Evolutionary conservation across 2,113 vertebrate species (phyloP).

Genomic region (Emberiza fucata): DNA sequence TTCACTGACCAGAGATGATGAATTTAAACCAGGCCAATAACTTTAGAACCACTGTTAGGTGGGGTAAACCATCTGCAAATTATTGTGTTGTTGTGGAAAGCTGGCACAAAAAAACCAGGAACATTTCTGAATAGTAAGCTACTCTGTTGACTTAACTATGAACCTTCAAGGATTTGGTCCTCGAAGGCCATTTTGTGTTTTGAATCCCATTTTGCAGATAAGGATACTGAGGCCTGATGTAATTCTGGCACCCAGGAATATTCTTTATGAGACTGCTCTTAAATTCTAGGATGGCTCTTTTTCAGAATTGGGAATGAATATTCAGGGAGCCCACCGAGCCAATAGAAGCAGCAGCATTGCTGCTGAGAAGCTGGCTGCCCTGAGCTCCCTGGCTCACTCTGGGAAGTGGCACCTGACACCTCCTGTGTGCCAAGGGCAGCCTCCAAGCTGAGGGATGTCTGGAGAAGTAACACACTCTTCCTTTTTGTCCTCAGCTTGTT

Average conservation of each 20-base stretch:
- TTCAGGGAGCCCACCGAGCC: not conserved
- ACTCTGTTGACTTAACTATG: rapidly evolving
- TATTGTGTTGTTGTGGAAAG: not conserved
- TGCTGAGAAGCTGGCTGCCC: not conserved
- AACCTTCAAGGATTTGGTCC: not conserved
- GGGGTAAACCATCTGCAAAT: not conserved
- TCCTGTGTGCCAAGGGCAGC: not conserved
- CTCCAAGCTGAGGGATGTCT: not conserved
- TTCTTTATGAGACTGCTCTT: not conserved
- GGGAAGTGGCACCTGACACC: not conserved
- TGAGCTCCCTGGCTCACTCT: not conserved
- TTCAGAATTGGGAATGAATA: not conserved
- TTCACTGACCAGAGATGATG: not conserved
- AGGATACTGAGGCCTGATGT: not conserved
- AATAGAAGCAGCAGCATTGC: not conserved
- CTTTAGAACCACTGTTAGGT: not conserved
- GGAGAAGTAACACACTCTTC: not conserved
- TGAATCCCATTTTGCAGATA: not conserved
- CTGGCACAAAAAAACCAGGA: not conserved
- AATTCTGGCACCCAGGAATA: not conserved
- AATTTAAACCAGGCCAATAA: not conserved
- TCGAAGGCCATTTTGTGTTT: not conserved
- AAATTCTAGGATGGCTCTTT: not conserved
- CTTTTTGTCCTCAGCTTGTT: not conserved
- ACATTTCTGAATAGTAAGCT: not conserved